Base-by-base conservation (phyloP, 2,888 invertebrate genomes). In the Unio delphinus region DNA sequence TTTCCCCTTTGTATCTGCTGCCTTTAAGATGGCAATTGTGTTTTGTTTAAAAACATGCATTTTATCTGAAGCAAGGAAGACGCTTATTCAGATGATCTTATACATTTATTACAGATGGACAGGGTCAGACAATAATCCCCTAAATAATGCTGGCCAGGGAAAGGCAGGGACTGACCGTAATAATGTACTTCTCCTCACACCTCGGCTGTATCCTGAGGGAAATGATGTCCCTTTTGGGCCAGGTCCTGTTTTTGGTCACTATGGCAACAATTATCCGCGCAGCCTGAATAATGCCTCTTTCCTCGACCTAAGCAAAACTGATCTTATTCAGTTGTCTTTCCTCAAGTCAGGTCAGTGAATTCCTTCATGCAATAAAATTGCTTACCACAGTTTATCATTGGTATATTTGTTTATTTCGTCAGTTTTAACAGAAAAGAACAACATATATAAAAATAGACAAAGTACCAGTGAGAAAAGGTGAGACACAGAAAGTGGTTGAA, bases 121-220 rank as follows among this genome's bases (percentile, higher is more conserved):
- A 54, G 90, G 90, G 15, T 89, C 90, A 23, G 88, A 90, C 72
- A 89, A 86, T 7, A 90, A 89, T 73, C 87, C 87, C 8, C 68
- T 76, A 20, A 87, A 87, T 69, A 89, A 89, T 77, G 89, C 87
- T 75, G 90, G 90, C 1, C 87, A 90, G 69, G 90, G 90, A 2
- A 78, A 80, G 54, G 81, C 84, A 23, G 86, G 89, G 2, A 84
- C 86, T 17, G 90, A 90, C 75, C 83, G 90, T n/a, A 88, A 84
- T 69, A 90, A 90, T 77, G 79, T 88, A 8, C 78, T 89, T 6
- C 75, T 88, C 30, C 83, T 88, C 69, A 63, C 68, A 18, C 57
- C 78, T 7, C 79, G 81, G 68, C 80, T 78, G 15, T 88, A 86
- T 73, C 75, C 81, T 55, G 86, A 87, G 70, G 87, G 86, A 61